phyloP scores from a whole-genome alignment of 2,888 invertebrate species.

The Auanema sp. region DNA sequence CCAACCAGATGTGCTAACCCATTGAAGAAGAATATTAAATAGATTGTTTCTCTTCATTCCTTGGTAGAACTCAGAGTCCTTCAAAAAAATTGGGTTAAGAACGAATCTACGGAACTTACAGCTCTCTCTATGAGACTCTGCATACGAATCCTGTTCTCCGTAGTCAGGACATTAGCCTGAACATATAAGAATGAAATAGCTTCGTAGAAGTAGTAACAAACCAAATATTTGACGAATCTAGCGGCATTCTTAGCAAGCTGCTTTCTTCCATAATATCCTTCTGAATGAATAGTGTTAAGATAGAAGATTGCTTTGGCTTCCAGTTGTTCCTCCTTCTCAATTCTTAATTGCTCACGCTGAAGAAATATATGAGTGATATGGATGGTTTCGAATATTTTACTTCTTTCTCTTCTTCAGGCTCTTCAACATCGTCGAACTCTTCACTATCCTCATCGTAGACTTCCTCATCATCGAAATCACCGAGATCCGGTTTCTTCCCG shows the following conservation, averaged over 20 bases:
- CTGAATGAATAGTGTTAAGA: no score
- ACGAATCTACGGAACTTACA: neutral
- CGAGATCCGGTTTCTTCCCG: slow-evolving; percentile 69
- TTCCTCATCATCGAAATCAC: slow-evolving; percentile 16
- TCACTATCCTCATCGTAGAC: slow-evolving; percentile 15
- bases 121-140: slow-evolving; percentile 9
- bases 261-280: neutral
- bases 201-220: no score
- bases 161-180: slow-evolving; percentile 7
- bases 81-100: no score
- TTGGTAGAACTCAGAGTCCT: slow-evolving; percentile 10
- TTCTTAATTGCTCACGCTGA: neutral
- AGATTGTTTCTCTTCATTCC: slow-evolving; percentile 12
- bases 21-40: slow-evolving; percentile 11
- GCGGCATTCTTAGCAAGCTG: slow-evolving; percentile 1
- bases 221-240: slow-evolving; percentile 13
- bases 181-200: neutral
- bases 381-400: neutral
- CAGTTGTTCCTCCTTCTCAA: neutral
- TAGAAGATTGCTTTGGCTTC: neutral
- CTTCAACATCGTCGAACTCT: slow-evolving; percentile 25
- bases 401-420: slow-evolving; percentile 13
- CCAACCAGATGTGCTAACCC: slow-evolving; percentile 17
- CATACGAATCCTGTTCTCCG: slow-evolving; percentile 8
- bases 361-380: neutral